These are phyloP conservation scores for Melitaea cinxia DNA, from an alignment of 1,140 invertebrate genomes.

Conservation along the genomic window DNA sequence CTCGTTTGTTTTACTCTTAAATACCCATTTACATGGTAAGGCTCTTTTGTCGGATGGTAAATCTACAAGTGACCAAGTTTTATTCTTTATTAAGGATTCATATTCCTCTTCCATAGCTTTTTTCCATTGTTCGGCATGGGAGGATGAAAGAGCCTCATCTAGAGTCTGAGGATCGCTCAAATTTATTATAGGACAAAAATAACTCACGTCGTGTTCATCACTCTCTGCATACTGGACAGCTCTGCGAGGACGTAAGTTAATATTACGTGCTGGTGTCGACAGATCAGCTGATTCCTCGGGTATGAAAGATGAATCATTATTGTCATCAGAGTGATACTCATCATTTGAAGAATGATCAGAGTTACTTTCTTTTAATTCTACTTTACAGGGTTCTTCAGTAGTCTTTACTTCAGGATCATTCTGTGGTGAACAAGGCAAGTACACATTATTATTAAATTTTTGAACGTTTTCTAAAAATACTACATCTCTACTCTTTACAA, in stretches of 20 bases:
- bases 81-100: constrained; percentile 33
- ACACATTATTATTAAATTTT: constrained; percentile 35
- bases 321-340: constrained; percentile 18
- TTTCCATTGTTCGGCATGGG: constrained; percentile 32
- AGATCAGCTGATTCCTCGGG: not conserved
- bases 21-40: constrained; percentile 45
- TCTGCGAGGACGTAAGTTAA: not conserved
- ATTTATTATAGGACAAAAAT: constrained; percentile 32
- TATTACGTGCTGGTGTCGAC: not conserved
- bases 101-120: constrained; percentile 39
- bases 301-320: constrained; percentile 6
- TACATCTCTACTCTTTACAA: constrained; percentile 46
- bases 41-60: constrained; percentile 17
- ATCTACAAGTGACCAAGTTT: constrained; percentile 29
- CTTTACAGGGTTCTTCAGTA: constrained; percentile 2
- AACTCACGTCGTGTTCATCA: constrained; percentile 31
- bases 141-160: constrained; percentile 16
- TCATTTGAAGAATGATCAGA: constrained; percentile 11
- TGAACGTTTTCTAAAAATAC: constrained; percentile 39
- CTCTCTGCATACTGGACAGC: not conserved
- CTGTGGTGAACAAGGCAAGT: constrained; percentile 27
- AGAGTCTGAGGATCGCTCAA: constrained; percentile 29
- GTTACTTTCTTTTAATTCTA: constrained; percentile 1
- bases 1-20: constrained; percentile 35
- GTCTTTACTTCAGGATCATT: not conserved